Conservation (phyloP, 2,113 vertebrate species). For the Takifugu flavidus region DNA sequence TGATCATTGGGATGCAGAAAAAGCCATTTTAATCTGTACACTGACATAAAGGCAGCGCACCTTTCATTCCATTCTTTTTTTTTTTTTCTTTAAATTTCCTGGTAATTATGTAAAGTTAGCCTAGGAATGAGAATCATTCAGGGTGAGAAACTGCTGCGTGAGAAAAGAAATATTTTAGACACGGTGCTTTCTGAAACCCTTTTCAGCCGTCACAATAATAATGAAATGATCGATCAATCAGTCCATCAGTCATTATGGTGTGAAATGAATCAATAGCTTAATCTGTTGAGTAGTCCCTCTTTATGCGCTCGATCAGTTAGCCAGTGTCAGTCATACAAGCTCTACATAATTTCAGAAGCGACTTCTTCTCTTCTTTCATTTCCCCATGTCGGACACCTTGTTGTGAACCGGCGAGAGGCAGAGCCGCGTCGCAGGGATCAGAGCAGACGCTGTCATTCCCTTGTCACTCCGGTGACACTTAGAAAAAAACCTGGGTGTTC, state of each 20-base stretch:
- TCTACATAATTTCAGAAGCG: conserved; percentile 2
- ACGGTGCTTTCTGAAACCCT: too few species aligned
- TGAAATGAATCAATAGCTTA: conserved; percentile 21
- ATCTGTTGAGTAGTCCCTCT: conserved; percentile 25
- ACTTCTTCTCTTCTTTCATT: neutral
- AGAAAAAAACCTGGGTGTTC: conserved; percentile 50
- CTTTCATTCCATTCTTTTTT: too few species aligned
- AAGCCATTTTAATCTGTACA: too few species aligned
- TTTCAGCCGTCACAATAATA: neutral
- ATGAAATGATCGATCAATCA: neutral
- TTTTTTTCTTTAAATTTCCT: too few species aligned
- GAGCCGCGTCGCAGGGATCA: conserved; percentile 33
- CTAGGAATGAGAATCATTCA: too few species aligned
- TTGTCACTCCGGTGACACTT: conserved; percentile 56
- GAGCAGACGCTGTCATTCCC: conserved; percentile 34
- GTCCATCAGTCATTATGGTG: neutral
- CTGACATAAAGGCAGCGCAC: too few species aligned
- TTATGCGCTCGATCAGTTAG: too few species aligned
- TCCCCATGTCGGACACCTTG: conserved; percentile 12
- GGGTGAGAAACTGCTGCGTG: too few species aligned
- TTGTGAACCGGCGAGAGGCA: conserved; percentile 38
- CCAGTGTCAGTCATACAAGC: conserved; percentile 10
- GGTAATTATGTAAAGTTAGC: too few species aligned
- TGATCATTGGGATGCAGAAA: too few species aligned
- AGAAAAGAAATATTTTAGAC: too few species aligned